These are phyloP conservation scores for Asteroscopus sphinx DNA, from an alignment of 2,888 invertebrate species.

Conservation along the genomic window DNA sequence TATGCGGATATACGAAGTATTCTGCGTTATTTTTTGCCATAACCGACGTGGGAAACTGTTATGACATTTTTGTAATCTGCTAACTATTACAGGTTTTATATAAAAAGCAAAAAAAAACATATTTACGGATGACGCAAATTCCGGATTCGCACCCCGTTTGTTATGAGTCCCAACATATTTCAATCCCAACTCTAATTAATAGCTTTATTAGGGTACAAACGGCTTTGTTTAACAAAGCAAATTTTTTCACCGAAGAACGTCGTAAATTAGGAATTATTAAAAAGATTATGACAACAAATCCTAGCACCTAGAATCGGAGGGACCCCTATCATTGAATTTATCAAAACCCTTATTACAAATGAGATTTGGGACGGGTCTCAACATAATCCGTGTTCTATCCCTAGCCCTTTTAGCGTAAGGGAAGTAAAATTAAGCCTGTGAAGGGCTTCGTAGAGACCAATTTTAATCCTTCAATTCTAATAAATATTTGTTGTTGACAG, in stretches of 20 bases:
- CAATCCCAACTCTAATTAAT: slow-evolving; percentile 49
- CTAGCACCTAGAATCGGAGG: slow-evolving; percentile 40
- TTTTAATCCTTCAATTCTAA: slow-evolving; percentile 53
- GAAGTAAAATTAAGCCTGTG: slow-evolving; percentile 52
- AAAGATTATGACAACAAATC: slow-evolving; percentile 52
- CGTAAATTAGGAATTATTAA: slow-evolving; percentile 50
- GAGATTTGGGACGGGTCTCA: slow-evolving; percentile 54
- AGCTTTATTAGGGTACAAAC: slow-evolving; percentile 39
- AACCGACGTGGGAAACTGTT: slow-evolving; percentile 7
- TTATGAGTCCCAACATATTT: slow-evolving; percentile 30
- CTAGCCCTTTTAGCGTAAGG: slow-evolving; percentile 50
- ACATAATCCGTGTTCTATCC: slow-evolving; percentile 52
- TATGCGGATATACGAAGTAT: slow-evolving; percentile 23
- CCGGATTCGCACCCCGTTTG: slow-evolving; percentile 33
- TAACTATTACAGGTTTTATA: background rate
- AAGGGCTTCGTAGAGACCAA: slow-evolving; percentile 46
- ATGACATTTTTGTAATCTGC: background rate
- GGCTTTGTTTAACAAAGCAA: slow-evolving; percentile 22
- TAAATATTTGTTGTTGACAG: slow-evolving; percentile 41
- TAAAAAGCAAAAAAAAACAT: slow-evolving; percentile 1
- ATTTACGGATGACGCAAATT: slow-evolving; percentile 28
- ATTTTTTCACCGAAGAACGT: slow-evolving; percentile 39
- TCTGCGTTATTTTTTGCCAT: slow-evolving; percentile 13
- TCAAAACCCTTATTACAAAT: slow-evolving; percentile 61
- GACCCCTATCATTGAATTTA: slow-evolving; percentile 58